Conservation (phyloP, 2,797 vertebrate species). For the Acanthornis magna region DNA sequence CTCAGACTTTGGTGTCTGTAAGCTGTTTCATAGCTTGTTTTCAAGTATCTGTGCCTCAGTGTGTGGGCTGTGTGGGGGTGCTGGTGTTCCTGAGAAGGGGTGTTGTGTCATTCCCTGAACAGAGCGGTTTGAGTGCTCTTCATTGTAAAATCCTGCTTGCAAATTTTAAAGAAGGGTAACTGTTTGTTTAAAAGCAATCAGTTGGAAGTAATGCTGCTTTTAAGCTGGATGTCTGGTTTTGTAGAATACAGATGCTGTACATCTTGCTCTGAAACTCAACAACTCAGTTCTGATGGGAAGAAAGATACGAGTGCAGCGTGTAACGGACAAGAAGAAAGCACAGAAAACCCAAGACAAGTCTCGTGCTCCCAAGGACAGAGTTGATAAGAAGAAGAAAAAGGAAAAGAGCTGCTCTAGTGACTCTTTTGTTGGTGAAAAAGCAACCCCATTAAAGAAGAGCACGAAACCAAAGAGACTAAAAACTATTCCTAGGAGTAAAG, state of each 20-base stretch:
- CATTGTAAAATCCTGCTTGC: background rate
- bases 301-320: constrained; percentile 73
- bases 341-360: background rate
- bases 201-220: background rate
- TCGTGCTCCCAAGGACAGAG: constrained; percentile 21
- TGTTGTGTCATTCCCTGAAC: background rate
- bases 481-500: constrained; percentile 11
- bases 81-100: background rate
- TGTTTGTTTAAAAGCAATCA: rapidly evolving
- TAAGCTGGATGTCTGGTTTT: background rate
- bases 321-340: constrained; percentile 53
- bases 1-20: background rate
- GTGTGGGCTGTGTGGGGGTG: background rate
- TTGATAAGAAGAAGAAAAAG: background rate
- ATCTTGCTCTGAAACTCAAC: constrained; percentile 78
- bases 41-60: background rate
- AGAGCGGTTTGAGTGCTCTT: background rate
- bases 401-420: background rate
- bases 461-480: constrained; percentile 64
- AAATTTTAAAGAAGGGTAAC: background rate
- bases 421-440: constrained; percentile 74
- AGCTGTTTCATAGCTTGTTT: background rate
- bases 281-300: constrained; percentile 75
- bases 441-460: constrained; percentile 12
- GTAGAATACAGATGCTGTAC: constrained; percentile 76